Evolutionary conservation across 2,797 vertebrate species (phyloP).

Genomic region (Cryptoblepharus egeriae): DNA sequence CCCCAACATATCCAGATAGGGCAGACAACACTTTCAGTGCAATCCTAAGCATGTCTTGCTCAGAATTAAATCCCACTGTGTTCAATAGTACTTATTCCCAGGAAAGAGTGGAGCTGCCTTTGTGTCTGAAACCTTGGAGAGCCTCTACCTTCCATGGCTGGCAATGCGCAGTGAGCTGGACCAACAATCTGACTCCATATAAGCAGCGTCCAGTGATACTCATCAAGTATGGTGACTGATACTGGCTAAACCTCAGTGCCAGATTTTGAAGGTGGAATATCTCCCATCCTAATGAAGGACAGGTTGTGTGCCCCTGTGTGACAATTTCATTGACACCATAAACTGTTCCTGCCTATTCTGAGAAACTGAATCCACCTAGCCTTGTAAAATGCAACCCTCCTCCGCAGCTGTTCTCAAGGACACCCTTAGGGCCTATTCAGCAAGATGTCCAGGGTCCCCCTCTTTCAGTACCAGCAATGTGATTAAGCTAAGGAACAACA

Average conservation of each 20-base stretch:
- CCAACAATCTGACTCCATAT: too few relatives aligned
- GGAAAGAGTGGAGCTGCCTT: too few relatives aligned
- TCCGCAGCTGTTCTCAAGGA: neutral
- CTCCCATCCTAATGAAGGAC: neutral
- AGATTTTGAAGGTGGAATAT: neutral
- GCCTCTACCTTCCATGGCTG: too few relatives aligned
- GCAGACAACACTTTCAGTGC: too few relatives aligned
- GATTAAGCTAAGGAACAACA: neutral
- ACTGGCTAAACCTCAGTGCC: neutral
- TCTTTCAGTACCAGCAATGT: neutral
- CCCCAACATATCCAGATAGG: too few relatives aligned
- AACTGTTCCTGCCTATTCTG: neutral
- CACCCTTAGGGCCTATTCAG: neutral
- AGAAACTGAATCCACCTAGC: constrained; percentile 5
- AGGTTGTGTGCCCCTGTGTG: neutral
- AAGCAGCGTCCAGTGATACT: neutral
- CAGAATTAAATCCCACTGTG: too few relatives aligned
- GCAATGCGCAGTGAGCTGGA: too few relatives aligned
- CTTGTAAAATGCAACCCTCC: neutral
- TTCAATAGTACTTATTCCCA: too few relatives aligned
- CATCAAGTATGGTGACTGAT: neutral
- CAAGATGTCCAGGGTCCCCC: neutral
- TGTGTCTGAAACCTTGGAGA: too few relatives aligned
- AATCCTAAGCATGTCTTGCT: too few relatives aligned
- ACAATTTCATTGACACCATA: neutral